These are phyloP conservation scores for Cyaniris semiargus DNA, from an alignment of 2,888 invertebrate species.

Conservation along the genomic window DNA sequence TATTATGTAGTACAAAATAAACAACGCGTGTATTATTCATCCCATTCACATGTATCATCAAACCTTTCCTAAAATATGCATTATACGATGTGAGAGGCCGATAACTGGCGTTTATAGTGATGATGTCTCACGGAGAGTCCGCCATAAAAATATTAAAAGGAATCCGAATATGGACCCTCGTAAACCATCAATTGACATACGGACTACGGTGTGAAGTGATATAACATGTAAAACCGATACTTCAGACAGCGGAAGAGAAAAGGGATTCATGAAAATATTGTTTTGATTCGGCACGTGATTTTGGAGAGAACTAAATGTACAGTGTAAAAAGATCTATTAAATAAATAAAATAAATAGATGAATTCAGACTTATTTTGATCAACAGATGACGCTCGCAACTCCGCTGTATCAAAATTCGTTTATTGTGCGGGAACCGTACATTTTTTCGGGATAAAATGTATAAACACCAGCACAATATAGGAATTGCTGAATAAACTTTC, in stretches of 20 bases:
- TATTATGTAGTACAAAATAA: not conserved
- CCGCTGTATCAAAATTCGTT: too few relatives aligned
- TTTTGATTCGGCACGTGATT: too few relatives aligned
- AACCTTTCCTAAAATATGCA: not conserved
- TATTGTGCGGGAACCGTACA: too few relatives aligned
- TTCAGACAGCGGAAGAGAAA: not conserved
- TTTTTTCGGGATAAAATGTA: too few relatives aligned
- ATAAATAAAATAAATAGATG: too few relatives aligned
- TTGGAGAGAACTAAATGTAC: too few relatives aligned
- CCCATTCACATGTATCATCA: not conserved
- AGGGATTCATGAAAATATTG: not conserved
- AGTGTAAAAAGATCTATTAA: too few relatives aligned
- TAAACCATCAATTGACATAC: slow-evolving; percentile 5
- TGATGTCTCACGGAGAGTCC: not conserved
- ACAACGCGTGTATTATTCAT: not conserved
- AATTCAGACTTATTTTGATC: too few relatives aligned
- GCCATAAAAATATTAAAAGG: slow-evolving; percentile 10
- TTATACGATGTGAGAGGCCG: not conserved
- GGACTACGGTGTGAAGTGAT: not conserved
- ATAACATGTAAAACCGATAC: not conserved
- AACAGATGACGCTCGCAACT: too few relatives aligned
- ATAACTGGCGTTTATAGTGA: not conserved
- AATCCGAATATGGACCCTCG: not conserved
- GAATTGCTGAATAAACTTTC: too few relatives aligned
- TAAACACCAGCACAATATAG: too few relatives aligned